These are phyloP conservation scores for Psephotus haematonotus DNA, from an alignment of 2,113 vertebrate species.

Conservation along the genomic window DNA sequence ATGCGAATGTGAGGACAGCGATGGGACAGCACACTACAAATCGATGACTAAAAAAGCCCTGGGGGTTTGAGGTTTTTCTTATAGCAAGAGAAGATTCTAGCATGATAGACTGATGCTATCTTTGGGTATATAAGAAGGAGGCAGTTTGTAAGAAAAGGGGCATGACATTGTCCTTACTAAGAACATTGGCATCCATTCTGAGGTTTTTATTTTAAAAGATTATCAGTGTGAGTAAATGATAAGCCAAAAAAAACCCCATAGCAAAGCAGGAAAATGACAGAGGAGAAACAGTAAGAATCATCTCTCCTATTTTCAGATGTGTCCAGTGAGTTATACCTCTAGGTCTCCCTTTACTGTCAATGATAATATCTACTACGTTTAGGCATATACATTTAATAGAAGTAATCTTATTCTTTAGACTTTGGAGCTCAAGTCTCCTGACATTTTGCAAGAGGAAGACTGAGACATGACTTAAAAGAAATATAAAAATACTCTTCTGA, in stretches of 20 bases:
- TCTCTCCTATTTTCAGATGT: not conserved
- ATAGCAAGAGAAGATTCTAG: not conserved
- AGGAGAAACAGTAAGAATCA: not conserved
- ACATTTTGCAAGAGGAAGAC: not conserved
- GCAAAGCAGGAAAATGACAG: not conserved
- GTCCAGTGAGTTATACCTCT: not conserved
- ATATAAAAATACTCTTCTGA: not conserved
- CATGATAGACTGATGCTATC: not conserved
- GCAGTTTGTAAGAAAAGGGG: not conserved
- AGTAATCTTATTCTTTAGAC: not conserved
- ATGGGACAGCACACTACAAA: not conserved
- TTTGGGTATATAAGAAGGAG: not conserved
- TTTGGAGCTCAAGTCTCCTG: not conserved
- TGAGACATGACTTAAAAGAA: not conserved
- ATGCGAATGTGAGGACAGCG: not conserved
- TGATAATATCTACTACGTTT: not conserved
- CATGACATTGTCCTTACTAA: not conserved
- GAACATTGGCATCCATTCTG: not conserved
- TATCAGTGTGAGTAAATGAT: not conserved
- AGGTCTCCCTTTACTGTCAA: not conserved
- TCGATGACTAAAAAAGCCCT: not conserved
- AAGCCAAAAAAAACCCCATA: not conserved
- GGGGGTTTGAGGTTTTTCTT: rapidly evolving
- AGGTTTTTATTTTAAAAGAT: not conserved
- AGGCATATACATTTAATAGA: not conserved